Percentiles rank a stretch among this genome's conserved stretches.
These are phyloP conservation scores for Callionymus lyra DNA, from an alignment of 2,113 vertebrate genomes.

Conservation along the genomic window DNA sequence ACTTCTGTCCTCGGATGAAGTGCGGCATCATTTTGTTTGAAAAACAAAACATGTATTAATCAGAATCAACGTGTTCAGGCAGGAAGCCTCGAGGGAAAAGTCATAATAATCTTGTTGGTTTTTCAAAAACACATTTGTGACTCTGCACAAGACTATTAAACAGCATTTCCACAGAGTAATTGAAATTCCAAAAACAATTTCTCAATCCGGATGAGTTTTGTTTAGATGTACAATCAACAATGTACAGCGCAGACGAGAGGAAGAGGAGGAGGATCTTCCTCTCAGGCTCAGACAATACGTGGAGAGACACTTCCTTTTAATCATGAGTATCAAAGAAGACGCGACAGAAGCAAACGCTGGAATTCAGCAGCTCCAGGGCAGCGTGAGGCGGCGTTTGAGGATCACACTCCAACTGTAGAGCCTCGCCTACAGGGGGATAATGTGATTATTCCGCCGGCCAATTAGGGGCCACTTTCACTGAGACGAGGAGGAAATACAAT, in stretches of 20 bases:
- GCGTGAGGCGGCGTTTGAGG: conserved; percentile 37
- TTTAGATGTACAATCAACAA: conserved; percentile 46
- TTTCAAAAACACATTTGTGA: too few relatives aligned
- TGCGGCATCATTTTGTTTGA: too few relatives aligned
- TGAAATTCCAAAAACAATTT: too few relatives aligned
- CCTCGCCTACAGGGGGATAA: conserved; percentile 35
- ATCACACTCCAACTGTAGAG: conserved; percentile 29
- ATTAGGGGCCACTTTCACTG: conserved; percentile 30
- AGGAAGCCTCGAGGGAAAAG: too few relatives aligned
- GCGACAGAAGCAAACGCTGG: conserved; percentile 44
- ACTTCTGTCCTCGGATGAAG: too few relatives aligned
- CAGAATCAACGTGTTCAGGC: too few relatives aligned
- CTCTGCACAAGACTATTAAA: not conserved
- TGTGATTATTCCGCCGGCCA: conserved; percentile 60
- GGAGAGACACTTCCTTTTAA: conserved; percentile 54
- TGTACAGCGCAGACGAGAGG: conserved; percentile 15
- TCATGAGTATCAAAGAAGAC: conserved; percentile 66
- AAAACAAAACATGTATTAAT: too few relatives aligned
- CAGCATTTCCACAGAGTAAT: not conserved
- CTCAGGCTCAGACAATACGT: conserved; percentile 41
- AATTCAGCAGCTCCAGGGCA: conserved; percentile 41
- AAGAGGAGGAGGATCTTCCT: conserved; percentile 18
- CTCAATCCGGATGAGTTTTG: conserved; percentile 20
- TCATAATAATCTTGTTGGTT: too few relatives aligned
- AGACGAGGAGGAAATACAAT: too few relatives aligned